Evolutionary conservation across 2,113 vertebrate genomes (phyloP).

Genomic region (Mormyrus iriodes): DNA sequence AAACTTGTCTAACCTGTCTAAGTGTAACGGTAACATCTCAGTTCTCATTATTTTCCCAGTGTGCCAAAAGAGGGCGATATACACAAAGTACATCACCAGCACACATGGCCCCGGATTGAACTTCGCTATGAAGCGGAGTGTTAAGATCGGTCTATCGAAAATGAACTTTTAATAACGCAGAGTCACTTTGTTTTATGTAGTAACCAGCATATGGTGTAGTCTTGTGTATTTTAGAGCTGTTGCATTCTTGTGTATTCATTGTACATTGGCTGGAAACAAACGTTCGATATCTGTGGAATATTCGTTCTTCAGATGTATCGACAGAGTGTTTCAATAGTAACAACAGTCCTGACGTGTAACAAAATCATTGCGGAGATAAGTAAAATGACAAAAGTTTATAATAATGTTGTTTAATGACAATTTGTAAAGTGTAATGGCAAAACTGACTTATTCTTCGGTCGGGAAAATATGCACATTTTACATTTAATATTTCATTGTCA

Average conservation of each 20-base stretch:
- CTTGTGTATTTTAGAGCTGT: neutral
- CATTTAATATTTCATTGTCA: neutral
- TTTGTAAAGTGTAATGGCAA: neutral
- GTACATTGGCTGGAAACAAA: neutral
- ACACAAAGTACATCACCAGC: neutral
- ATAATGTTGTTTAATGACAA: neutral
- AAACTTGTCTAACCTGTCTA: neutral
- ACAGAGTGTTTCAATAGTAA: neutral
- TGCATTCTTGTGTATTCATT: neutral
- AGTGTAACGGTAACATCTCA: neutral
- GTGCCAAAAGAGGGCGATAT: neutral
- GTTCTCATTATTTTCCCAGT: neutral
- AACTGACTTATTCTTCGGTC: neutral
- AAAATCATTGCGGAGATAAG: neutral
- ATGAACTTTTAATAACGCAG: neutral
- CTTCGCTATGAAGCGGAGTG: neutral
- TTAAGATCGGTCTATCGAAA: neutral
- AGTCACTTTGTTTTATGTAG: constrained; percentile 1
- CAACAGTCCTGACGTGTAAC: neutral
- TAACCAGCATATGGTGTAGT: neutral
- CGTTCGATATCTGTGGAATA: neutral
- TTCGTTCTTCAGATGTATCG: neutral
- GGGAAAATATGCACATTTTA: neutral
- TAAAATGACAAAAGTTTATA: neutral
- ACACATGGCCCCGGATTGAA: neutral